Conservation (phyloP, 2,888 invertebrate species). For the Tenthredo distinguenda region DNA sequence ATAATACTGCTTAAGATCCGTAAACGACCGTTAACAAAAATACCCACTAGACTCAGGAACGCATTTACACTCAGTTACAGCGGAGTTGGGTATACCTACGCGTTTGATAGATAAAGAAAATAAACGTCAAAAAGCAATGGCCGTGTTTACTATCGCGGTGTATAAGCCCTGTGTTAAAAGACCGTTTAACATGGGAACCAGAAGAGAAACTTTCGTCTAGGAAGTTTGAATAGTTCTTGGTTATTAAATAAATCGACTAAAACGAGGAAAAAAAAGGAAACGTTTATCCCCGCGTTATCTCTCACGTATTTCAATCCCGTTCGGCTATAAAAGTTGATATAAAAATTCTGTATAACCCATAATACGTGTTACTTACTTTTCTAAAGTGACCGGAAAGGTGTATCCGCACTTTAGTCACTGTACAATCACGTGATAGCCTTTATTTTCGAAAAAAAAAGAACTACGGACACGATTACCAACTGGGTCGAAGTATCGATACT, state of each 20-base stretch:
- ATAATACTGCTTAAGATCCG: conserved; percentile 30
- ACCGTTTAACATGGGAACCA: background rate
- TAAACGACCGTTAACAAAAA: conserved; percentile 29
- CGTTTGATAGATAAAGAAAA: background rate
- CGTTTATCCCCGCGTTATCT: no score
- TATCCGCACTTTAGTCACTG: conserved; percentile 66
- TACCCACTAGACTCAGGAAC: background rate
- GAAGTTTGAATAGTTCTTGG: no score
- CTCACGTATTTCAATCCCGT: no score
- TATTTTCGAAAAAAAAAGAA: background rate
- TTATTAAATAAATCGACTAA: background rate
- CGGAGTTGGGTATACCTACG: background rate
- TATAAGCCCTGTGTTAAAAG: background rate
- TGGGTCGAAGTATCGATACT: background rate
- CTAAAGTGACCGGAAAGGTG: conserved; percentile 61
- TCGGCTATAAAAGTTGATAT: no score
- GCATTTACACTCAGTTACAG: background rate
- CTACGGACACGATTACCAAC: background rate
- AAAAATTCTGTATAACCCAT: no score
- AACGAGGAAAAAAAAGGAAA: background rate
- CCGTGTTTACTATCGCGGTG: background rate
- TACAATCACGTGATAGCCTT: conserved; percentile 56
- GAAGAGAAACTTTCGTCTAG: no score
- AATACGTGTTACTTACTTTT: conserved; percentile 66
- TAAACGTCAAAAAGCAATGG: background rate